A percentile compares a stretch with the other conserved stretches of the same genome.
Evolutionary conservation across 1,140 invertebrate genomes (phyloP).

Genomic region (Scaptomyza pallida): DNA sequence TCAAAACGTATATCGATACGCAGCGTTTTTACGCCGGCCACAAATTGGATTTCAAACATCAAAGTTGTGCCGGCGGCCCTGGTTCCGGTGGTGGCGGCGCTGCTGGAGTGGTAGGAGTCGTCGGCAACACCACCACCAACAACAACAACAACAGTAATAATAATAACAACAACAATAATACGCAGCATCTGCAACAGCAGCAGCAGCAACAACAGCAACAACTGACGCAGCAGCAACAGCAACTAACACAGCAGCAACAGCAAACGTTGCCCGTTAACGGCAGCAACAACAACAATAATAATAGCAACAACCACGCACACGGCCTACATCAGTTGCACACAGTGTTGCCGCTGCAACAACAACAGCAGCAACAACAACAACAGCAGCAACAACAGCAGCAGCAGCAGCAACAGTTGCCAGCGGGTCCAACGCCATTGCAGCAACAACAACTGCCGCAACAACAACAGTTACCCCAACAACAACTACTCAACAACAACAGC

Average conservation of each 20-base stretch:
- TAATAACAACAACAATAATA: slow-evolving; percentile 49
- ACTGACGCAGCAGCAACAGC: slow-evolving; percentile 2
- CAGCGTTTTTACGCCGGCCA: slow-evolving; percentile 84
- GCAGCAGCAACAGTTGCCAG: slow-evolving; percentile 36
- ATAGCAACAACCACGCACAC: slow-evolving; percentile 58
- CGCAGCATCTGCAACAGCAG: slow-evolving; percentile 28
- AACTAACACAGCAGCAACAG: slow-evolving; percentile 41
- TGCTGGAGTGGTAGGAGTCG: slow-evolving; percentile 83
- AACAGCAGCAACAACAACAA: slow-evolving; percentile 62
- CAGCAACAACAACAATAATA: slow-evolving; percentile 16
- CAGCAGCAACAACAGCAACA: slow-evolving; percentile 26
- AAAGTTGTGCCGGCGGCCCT: slow-evolving; percentile 84
- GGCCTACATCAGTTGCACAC: slow-evolving; percentile 80
- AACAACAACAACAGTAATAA: slow-evolving; percentile 45
- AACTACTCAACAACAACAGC: slow-evolving; percentile 29
- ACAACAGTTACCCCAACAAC: slow-evolving; percentile 46
- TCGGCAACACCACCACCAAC: slow-evolving; percentile 74
- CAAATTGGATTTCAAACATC: slow-evolving; percentile 87
- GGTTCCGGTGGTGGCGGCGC: slow-evolving; percentile 81
- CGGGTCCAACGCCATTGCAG: slow-evolving; percentile 44
- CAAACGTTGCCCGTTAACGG: slow-evolving; percentile 35
- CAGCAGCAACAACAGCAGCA: slow-evolving; percentile 52
- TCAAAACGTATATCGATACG: slow-evolving; percentile 84
- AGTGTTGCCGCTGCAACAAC: slow-evolving; percentile 50
- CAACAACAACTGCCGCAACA: slow-evolving; percentile 63